Base-by-base conservation (phyloP, 2,888 invertebrate species). In the Trichopria drosophilae region DNA sequence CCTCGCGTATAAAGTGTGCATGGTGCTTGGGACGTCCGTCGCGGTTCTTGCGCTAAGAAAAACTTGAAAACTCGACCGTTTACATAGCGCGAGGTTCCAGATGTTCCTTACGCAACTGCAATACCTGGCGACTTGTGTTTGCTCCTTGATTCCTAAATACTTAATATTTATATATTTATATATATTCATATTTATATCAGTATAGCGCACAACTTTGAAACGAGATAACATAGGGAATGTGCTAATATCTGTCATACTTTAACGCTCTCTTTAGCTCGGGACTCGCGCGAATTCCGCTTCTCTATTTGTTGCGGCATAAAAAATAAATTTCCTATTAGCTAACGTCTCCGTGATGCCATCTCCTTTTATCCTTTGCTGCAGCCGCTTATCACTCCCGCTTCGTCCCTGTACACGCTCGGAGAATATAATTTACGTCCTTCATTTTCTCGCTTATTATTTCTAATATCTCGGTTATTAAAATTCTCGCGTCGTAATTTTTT, bases 251-350 rank as follows among this genome's bases (percentile, higher is more conserved):
- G n/a, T n/a, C n/a, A n/a, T n/a, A n/a, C n/a, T n/a, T 7, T 37
- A 22, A 28, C 24, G 40, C 23, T 37, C 16, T 40, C 26, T 22
- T 16, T 15, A 28, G 15, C 19, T 40, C 13, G 3, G 13, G 28
- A 16, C 19, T 40, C 13, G 3, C 18, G 28, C 45, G 32, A 16
- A 29, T 42, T 29, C 26, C 28, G 4, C 35, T 49, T 48, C 20
- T 43, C 58, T 56, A 61, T 60, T 62, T 47, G 54, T 63, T 64
- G 69, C 57, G 62, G 64, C 72, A 68, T 73, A 73, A 73, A 74
- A 74, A 74, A 74, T 74, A 74, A 73, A 72, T 66, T 69, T 61
- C 68, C 67, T 70, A 72, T 66, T 49, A 66, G 62, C 67, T 66
- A 68, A 57, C 52, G 51, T 32, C 49, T 24, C 45, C 43, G 36